Conservation (phyloP, 2,113 vertebrate genomes). For the Dolichallabes microphthalmus region DNA sequence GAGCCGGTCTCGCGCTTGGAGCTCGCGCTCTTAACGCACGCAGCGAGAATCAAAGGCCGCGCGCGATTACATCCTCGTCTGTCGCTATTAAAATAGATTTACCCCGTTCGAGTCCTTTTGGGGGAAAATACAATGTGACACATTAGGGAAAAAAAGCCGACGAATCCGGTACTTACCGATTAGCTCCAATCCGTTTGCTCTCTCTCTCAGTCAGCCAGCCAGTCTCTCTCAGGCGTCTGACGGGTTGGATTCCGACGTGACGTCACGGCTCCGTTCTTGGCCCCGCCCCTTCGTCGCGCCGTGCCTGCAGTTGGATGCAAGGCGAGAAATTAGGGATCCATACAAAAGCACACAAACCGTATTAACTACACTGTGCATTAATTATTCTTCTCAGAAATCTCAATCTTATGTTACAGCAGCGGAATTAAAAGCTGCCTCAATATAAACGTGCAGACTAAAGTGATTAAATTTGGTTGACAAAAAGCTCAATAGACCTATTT, state of each 20-base stretch:
- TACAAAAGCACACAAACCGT: background rate
- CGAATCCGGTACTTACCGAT: conserved; percentile 55
- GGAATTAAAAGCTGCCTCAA: background rate
- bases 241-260: conserved; percentile 56
- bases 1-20: conserved; percentile 19
- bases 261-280: conserved; percentile 53
- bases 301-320: conserved; percentile 26
- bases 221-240: conserved; percentile 44
- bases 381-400: background rate
- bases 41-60: background rate
- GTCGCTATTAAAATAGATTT: background rate
- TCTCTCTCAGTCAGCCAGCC: conserved; percentile 6
- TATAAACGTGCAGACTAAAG: background rate
- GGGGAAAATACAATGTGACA: background rate
- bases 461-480: background rate
- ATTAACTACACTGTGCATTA: too few species aligned
- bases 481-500: background rate
- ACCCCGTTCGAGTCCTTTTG: background rate
- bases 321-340: background rate
- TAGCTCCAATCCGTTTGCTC: conserved; percentile 47
- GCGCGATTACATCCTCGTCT: background rate
- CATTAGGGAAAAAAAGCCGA: conserved; percentile 38
- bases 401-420: background rate
- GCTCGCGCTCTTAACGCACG: background rate
- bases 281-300: conserved; percentile 12